Conservation (phyloP, 2,888 invertebrate species). For the Harpalus rubripes region DNA sequence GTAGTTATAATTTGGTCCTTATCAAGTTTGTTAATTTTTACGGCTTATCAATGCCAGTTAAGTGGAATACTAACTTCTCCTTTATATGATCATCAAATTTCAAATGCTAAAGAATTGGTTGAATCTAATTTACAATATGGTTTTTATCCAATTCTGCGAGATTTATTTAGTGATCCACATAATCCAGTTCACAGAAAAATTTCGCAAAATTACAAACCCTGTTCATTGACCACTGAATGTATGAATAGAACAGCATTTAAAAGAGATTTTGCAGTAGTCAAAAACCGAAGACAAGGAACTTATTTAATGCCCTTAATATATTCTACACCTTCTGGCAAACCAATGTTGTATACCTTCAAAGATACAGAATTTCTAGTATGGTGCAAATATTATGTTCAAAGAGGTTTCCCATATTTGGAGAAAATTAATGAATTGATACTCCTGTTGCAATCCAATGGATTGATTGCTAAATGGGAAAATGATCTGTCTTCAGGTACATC, state of each 20-base stretch:
- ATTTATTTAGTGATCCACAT: conserved; percentile 41
- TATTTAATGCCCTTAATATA: conserved; percentile 44
- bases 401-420: conserved; percentile 67
- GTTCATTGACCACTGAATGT: conserved; percentile 46
- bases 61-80: conserved; percentile 63
- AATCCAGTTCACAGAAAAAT: conserved; percentile 60
- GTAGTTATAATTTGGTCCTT: conserved; percentile 61
- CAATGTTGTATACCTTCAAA: conserved; percentile 46
- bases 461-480: conserved; percentile 68
- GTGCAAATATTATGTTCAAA: conserved; percentile 46
- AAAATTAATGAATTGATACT: conserved; percentile 63
- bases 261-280: conserved; percentile 48
- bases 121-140: conserved; percentile 55
- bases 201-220: conserved; percentile 36
- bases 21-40: conserved; percentile 61
- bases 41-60: conserved; percentile 55
- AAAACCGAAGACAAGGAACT: conserved; percentile 32
- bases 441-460: conserved; percentile 63
- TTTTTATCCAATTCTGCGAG: conserved; percentile 41
- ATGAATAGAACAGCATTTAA: conserved; percentile 56
- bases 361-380: conserved; percentile 32
- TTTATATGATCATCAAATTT: conserved; percentile 57
- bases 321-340: conserved; percentile 22
- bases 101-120: conserved; percentile 60
- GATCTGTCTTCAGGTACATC: conserved; percentile 27